Base-by-base conservation (phyloP, 2,888 invertebrate species). In the Drosophila basisetae region DNA sequence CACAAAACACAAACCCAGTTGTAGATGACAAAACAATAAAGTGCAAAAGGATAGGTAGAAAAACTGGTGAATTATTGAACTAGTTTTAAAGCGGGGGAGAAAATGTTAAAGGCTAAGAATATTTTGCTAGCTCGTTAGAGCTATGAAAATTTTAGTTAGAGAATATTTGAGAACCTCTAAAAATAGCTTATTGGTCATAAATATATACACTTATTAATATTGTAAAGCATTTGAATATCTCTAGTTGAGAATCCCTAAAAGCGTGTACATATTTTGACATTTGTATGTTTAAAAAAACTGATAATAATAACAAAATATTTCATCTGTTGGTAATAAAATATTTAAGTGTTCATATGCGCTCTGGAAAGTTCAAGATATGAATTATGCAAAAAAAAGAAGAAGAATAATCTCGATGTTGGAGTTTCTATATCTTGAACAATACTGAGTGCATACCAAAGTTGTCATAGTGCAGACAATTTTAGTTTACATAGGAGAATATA, bases 1-100 rank as follows among this genome's bases (percentile, higher is more conserved):
- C 41, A 43, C 10, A 62, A 64, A 49, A 22, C 33, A 4, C 22
- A 28, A 50, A 31, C 16, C 43, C 37, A 68, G 25, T 43, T 55
- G 2, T 11, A 18, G 33, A 22, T 47, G 69, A 4, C 49, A 55
- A 41, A 58, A 50, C 35, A 61, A 22, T 5, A 35, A 30, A 64
- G 11, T 13, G 18, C 18, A n/a, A 22, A 16, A 16, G 31, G 10
- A 9, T 31, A 18, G 9, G 22, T 22, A 31, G 22, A 3, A 7
- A 2, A 43, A 22, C 4, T 58, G 22, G 4, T 10, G 16, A 58
- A 43, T 31, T 43, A 2, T 28, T 58, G n/a, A 31, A 58, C 30
- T 41, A 16, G 28, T 18, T 41, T 30, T 2, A 1, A 10, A 2
- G 3, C 7, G 22, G 10, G 50, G 52, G 10, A 56, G 0, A 39